phyloP scores from a whole-genome alignment of 2,113 vertebrate species.

The Noctilio leporinus region DNA sequence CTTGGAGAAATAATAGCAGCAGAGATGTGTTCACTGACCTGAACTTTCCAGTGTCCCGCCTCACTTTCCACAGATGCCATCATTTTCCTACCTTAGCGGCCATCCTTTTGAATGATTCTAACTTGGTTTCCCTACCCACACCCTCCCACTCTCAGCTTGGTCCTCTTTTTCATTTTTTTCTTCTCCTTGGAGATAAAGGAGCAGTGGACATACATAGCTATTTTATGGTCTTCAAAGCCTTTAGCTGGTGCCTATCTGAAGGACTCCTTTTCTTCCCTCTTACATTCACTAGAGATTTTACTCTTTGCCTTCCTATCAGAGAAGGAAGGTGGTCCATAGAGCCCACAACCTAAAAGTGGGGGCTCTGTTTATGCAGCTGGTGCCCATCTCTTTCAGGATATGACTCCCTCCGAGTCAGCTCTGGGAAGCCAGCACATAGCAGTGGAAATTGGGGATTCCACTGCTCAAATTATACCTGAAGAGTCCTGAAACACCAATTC shows the following conservation, averaged over 20 bases:
- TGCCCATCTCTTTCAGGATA: not conserved
- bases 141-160: not conserved
- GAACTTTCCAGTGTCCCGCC: not conserved
- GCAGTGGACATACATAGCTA: not conserved
- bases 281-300: not conserved
- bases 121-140: not conserved
- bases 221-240: not conserved
- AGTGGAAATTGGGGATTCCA: conserved; percentile 30
- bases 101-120: not conserved
- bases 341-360: not conserved
- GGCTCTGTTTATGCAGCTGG: not conserved
- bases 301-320: not conserved
- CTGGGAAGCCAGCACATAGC: not conserved
- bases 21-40: not conserved
- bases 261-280: not conserved
- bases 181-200: not conserved
- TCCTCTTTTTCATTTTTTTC: not conserved
- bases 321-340: not conserved
- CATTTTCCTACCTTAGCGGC: not conserved
- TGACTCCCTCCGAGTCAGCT: not conserved
- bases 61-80: not conserved
- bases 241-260: not conserved
- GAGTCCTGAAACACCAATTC: too few species aligned
- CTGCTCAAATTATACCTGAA: not conserved
- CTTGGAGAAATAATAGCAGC: not conserved